These are phyloP conservation scores for Sterrhoptilus dennistouni DNA, from an alignment of 2,113 vertebrate genomes.

Conservation along the genomic window DNA sequence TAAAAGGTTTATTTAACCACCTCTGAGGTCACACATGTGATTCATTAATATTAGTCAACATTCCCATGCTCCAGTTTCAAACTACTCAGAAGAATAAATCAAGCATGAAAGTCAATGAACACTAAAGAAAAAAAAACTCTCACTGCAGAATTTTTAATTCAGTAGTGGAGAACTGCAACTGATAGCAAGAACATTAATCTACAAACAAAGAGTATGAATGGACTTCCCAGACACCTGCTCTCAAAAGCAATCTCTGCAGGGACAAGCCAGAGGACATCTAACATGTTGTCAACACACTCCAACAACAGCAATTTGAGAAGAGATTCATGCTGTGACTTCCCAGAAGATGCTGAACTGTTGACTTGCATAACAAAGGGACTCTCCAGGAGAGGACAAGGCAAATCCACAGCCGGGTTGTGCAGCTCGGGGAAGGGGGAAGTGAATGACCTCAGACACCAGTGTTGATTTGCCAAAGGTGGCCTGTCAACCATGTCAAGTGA, in stretches of 20 bases:
- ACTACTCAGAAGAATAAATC: background rate
- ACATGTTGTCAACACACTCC: background rate
- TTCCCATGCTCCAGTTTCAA: constrained; percentile 6
- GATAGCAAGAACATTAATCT: constrained; percentile 11
- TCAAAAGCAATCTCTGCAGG: background rate
- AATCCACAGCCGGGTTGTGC: background rate
- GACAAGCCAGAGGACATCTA: background rate
- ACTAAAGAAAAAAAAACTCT: background rate
- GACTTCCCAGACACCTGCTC: background rate
- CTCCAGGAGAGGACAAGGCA: background rate
- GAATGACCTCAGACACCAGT: background rate
- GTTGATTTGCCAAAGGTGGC: background rate
- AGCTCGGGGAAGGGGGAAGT: background rate
- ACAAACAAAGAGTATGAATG: background rate
- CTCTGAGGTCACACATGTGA: background rate
- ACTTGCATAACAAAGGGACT: background rate
- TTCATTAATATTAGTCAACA: background rate
- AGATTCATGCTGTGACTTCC: background rate
- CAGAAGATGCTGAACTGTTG: background rate
- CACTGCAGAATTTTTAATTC: constrained; percentile 8
- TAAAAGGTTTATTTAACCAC: background rate
- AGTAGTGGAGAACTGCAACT: background rate
- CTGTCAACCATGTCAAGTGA: background rate
- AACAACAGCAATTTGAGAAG: constrained; percentile 13
- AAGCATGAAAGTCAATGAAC: background rate